Evolutionary conservation across 2,113 vertebrate genomes (phyloP).

Genomic region (Tringa solitaria): DNA sequence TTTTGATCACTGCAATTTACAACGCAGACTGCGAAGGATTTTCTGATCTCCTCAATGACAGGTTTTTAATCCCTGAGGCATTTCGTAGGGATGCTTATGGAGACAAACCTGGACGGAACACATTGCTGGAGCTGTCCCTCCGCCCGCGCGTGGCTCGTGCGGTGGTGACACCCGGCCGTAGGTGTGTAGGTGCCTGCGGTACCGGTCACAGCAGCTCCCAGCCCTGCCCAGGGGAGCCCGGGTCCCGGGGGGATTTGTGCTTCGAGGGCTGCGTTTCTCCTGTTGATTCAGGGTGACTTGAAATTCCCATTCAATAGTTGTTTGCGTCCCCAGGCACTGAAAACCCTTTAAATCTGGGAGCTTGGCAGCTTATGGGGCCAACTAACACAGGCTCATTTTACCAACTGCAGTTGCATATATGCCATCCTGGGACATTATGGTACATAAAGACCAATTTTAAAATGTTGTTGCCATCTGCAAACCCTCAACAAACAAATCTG

Average conservation of each 20-base stretch:
- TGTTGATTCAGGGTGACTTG: not conserved
- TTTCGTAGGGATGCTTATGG: not conserved
- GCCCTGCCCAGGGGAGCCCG: accelerated
- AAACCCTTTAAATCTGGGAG: no score
- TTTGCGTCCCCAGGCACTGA: not conserved
- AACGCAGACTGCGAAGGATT: not conserved
- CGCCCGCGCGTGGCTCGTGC: not conserved
- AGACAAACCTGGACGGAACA: not conserved
- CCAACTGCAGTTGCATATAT: no score
- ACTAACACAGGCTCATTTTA: not conserved
- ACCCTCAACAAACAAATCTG: not conserved
- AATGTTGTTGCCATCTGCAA: not conserved
- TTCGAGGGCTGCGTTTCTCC: not conserved
- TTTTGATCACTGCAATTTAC: not conserved
- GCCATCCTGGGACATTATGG: not conserved
- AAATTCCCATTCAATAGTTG: not conserved
- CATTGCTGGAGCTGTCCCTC: not conserved
- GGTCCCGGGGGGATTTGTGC: not conserved
- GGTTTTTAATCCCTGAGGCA: not conserved
- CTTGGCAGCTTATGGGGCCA: not conserved
- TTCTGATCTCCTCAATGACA: not conserved
- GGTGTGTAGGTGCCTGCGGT: accelerated
- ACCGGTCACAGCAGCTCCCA: not conserved
- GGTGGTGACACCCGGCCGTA: no score
- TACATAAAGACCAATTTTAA: not conserved